Conservation (phyloP, 2,797 vertebrate genomes). For the Apodemus agrarius region DNA sequence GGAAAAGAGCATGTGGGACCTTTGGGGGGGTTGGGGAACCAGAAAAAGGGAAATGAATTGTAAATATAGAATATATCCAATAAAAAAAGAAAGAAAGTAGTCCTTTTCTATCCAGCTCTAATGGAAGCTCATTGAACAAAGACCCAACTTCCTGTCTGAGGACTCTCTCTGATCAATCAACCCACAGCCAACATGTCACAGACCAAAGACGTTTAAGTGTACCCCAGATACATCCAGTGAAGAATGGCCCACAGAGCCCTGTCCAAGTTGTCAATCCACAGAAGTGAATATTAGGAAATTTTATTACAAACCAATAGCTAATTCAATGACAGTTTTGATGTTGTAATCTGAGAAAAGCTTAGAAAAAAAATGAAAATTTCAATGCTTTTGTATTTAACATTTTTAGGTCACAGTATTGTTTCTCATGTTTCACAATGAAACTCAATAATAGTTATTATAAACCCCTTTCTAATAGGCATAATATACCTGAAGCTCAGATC, state of each 20-base stretch:
- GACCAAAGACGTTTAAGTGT: background rate
- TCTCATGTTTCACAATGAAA: slow-evolving; percentile 53
- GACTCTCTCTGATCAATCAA: background rate
- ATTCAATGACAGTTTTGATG: background rate
- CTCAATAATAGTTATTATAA: slow-evolving; percentile 28
- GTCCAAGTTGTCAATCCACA: background rate
- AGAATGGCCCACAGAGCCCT: background rate
- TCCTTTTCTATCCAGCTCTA: background rate
- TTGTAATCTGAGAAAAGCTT: background rate
- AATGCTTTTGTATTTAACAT: slow-evolving; percentile 1
- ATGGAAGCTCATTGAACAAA: background rate
- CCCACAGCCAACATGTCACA: background rate
- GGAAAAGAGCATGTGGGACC: no score
- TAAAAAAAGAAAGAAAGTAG: background rate
- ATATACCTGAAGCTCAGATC: background rate
- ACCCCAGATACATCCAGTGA: background rate
- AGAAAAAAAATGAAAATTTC: slow-evolving; percentile 41
- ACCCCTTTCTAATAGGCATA: background rate
- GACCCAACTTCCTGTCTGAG: background rate
- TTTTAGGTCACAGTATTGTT: slow-evolving; percentile 51
- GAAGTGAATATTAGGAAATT: background rate
- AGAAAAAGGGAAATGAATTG: no score
- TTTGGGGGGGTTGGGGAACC: no score
- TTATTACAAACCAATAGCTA: slow-evolving; percentile 27
- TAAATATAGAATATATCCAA: no score